Conservation (phyloP, 2,888 invertebrate species). For the Choreutis nemorana region DNA sequence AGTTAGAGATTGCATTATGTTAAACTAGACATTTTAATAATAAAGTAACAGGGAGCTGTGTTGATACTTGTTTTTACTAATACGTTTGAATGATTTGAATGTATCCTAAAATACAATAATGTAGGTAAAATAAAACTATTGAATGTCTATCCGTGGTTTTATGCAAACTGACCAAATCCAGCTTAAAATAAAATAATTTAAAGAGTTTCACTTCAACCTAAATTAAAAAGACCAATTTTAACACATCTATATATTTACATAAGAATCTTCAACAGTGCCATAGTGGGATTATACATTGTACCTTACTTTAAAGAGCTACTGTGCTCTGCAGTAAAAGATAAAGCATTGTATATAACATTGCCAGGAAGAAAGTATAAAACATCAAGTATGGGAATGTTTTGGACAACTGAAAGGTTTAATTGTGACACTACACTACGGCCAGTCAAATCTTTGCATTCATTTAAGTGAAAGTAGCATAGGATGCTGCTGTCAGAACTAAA, state of each 20-base stretch:
- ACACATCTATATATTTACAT: conserved; percentile 67
- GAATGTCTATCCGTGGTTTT: too few species aligned
- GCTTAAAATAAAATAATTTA: too few species aligned
- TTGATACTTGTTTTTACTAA: too few species aligned
- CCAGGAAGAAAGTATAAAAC: conserved; percentile 40
- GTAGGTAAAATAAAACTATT: too few species aligned
- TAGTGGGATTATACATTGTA: conserved; percentile 45
- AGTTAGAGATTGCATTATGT: too few species aligned
- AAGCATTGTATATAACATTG: conserved; percentile 32
- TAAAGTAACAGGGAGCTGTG: too few species aligned
- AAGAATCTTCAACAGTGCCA: conserved; percentile 62
- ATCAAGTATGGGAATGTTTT: conserved; percentile 28
- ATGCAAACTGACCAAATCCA: too few species aligned
- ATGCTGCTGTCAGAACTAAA: conserved; percentile 44
- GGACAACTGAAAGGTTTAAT: conserved; percentile 23
- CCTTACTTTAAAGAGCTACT: conserved; percentile 35
- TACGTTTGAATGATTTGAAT: too few species aligned
- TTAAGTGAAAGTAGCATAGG: conserved; percentile 48
- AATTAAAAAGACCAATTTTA: conserved; percentile 44
- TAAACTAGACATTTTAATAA: too few species aligned
- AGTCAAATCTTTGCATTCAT: conserved; percentile 52
- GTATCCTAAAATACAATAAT: too few species aligned
- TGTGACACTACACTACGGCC: conserved; percentile 42
- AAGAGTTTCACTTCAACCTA: too few species aligned
- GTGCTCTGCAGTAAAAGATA: conserved; percentile 38